These are phyloP conservation scores for Andrena flavipes DNA, from an alignment of 2,888 invertebrate genomes.

Conservation along the genomic window DNA sequence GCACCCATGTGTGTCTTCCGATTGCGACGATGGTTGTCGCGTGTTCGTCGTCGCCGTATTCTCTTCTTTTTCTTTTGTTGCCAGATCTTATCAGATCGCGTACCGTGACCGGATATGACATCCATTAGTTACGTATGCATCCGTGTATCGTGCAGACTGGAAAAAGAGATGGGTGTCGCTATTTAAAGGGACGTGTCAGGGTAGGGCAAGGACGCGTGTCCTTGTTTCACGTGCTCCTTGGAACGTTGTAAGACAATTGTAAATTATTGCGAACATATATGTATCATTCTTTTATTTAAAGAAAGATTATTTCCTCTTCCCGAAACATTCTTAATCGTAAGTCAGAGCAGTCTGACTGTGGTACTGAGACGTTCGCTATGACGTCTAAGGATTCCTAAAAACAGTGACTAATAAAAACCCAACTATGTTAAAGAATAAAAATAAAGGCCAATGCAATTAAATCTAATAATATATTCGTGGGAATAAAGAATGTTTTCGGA, in stretches of 20 bases:
- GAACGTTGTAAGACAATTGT: not conserved
- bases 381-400: no score
- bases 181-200: slow-evolving; percentile 51
- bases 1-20: slow-evolving; percentile 47
- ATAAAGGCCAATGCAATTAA: no score
- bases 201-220: slow-evolving; percentile 44
- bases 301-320: no score
- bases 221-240: not conserved
- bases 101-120: slow-evolving; percentile 64
- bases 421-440: no score
- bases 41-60: slow-evolving; percentile 19
- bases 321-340: no score
- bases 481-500: no score
- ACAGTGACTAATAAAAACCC: no score
- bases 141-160: slow-evolving; percentile 24
- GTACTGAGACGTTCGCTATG: no score
- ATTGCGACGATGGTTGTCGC: slow-evolving; percentile 36
- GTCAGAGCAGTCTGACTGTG: no score
- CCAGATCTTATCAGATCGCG: slow-evolving; percentile 57
- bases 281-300: no score
- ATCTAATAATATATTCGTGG: no score
- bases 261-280: not conserved
- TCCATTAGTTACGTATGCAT: slow-evolving; percentile 53
- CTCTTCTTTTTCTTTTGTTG: slow-evolving; percentile 42
- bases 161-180: slow-evolving; percentile 44